Percentiles rank a stretch among this genome's conserved stretches.
Conservation (phyloP, 1,140 invertebrate genomes). For the Formica exsecta region DNA sequence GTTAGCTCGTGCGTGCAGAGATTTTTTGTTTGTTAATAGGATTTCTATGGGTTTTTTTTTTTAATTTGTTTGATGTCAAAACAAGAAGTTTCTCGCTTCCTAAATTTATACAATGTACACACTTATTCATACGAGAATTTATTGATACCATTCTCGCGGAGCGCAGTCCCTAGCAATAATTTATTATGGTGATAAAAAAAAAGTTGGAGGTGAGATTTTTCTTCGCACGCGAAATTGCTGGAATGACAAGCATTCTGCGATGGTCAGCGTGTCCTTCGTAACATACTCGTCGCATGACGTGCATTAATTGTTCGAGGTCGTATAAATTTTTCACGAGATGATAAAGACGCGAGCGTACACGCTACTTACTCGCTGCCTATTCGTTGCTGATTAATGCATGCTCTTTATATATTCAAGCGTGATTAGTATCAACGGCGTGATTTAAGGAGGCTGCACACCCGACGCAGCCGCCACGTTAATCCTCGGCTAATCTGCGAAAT, state of each 20-base stretch:
- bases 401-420: slow-evolving; percentile 64
- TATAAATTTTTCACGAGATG: slow-evolving; percentile 50
- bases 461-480: slow-evolving; percentile 20
- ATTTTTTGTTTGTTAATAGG: not conserved
- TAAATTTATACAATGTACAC: not conserved
- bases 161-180: not conserved
- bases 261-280: slow-evolving; percentile 30
- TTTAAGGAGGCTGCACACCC: slow-evolving; percentile 45
- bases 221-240: slow-evolving; percentile 37
- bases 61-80: not conserved
- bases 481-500: slow-evolving; percentile 61
- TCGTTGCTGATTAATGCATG: slow-evolving; percentile 50
- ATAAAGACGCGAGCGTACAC: slow-evolving; percentile 38
- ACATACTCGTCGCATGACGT: slow-evolving; percentile 25
- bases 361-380: slow-evolving; percentile 25
- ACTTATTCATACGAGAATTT: not conserved
- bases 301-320: slow-evolving; percentile 38
- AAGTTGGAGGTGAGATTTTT: not conserved
- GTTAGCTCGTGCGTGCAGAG: not conserved
- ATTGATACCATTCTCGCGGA: not conserved
- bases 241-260: not conserved
- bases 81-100: not conserved
- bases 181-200: not conserved
- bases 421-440: slow-evolving; percentile 68
- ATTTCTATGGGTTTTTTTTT: not conserved